Evolutionary conservation across 1,140 invertebrate genomes (phyloP), one percentile per base, ranked within the genome.

Genomic region (Alviniconcha marisindica): DNA sequence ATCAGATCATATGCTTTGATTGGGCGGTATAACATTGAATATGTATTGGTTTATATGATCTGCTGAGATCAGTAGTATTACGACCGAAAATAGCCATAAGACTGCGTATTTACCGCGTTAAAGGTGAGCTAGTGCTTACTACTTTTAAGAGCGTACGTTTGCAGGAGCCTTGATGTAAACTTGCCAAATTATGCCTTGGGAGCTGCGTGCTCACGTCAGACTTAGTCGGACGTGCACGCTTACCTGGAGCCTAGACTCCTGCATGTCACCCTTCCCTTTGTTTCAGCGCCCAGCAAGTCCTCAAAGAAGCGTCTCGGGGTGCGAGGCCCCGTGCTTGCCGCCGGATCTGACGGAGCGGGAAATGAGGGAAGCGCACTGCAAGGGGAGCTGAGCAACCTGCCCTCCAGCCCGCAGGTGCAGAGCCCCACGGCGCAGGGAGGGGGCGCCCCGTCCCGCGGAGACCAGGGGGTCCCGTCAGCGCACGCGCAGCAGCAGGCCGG

Each of bases 291-390:
- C 2, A 77, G 40, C 5, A 82, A 63, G 38, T n/a, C 28, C 0
- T 63, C 44, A 24, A 82, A 82, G 73, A 82, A 82, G 33, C 81
- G 81, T 28, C 69, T 82, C 28, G 80, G 80, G 31, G 80, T 82
- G 42, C 48, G 66, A 33, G 66, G 66, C 28, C 66, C 66, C 1
- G 66, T 73, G 66, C 21, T 63, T 36, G 28, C 51, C 54, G 31
- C 28, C 24, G 71, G 36, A 10, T 44, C 77, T n/a, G 38, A 54
- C 33, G 38, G 51, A 28, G 33, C 54, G 10, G 51, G 28, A 1
- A 28, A 54, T 15, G 77, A 51, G 54, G 44, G 38, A 12, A 77
- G 76, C 44, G 38, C 36, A 10, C 33, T 28, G 5, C 54, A 51
- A 31, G 76, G 76, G 36, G 54, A 60, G 51, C 28, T 18, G 51